Percentiles rank a stretch among this genome's conserved stretches.
These are phyloP conservation scores for Bovichtus variegatus DNA, from an alignment of 2,797 vertebrate genomes.

Conservation along the genomic window DNA sequence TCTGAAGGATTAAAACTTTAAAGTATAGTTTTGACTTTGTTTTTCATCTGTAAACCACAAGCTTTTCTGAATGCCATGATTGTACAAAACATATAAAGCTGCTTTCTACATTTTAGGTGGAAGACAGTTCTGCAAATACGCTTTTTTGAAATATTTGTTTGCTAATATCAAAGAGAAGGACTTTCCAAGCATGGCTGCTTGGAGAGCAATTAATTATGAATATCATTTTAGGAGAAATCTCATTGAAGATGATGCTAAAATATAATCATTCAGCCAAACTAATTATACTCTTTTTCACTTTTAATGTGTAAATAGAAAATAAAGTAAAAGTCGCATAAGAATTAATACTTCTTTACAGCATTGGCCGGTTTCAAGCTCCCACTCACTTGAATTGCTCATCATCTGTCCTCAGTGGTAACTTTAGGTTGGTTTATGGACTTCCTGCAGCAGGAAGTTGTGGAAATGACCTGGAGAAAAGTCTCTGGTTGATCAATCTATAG, in stretches of 20 bases:
- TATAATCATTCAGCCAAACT: not conserved
- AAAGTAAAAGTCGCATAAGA: not conserved
- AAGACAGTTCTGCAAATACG: not conserved
- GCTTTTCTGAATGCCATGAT: not conserved
- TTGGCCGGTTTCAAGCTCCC: not conserved
- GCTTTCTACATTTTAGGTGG: not conserved
- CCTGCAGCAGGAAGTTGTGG: not conserved
- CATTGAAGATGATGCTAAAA: not conserved
- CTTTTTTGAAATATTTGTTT: not conserved
- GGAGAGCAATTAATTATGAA: not conserved
- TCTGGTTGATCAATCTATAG: slow-evolving; percentile 25
- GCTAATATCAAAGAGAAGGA: not conserved
- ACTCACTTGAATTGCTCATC: slow-evolving; percentile 4
- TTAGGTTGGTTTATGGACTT: slow-evolving; percentile 2
- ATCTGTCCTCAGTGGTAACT: not conserved
- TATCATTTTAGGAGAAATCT: not conserved
- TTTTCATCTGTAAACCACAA: not conserved
- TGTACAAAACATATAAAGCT: not conserved
- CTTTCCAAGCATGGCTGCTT: not conserved
- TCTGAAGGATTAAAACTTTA: not conserved
- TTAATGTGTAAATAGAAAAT: slow-evolving; percentile 1
- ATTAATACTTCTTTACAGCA: not conserved
- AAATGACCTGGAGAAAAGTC: slow-evolving; percentile 11
- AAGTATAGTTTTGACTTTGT: not conserved
- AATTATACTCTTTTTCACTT: not conserved